Evolutionary conservation across 1,140 invertebrate genomes (phyloP).

Genomic region (Babylonia areolata): DNA sequence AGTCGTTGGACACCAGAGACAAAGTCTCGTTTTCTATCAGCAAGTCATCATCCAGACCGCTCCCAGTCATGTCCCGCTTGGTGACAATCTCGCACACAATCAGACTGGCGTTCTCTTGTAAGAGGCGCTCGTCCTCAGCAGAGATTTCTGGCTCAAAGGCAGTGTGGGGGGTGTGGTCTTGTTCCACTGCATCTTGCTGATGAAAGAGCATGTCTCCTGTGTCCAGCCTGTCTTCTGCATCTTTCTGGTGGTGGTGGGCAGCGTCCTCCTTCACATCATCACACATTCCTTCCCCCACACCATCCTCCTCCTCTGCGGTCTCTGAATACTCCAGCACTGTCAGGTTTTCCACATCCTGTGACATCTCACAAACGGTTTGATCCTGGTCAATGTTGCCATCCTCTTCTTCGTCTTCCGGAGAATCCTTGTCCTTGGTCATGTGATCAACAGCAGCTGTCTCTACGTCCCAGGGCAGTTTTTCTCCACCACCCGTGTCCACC

Average conservation of each 20-base stretch:
- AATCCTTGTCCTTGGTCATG: no score
- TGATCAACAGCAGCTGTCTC: no score
- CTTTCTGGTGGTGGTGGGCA: not conserved
- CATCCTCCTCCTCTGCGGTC: no score
- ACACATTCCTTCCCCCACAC: not conserved
- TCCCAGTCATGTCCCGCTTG: conserved; percentile 59
- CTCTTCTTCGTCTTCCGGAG: no score
- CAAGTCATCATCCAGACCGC: conserved; percentile 75
- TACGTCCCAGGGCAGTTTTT: no score
- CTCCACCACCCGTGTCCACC: no score
- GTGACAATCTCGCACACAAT: conserved; percentile 76
- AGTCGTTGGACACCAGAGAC: conserved; percentile 83
- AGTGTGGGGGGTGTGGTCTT: conserved; percentile 28
- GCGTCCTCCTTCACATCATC: not conserved
- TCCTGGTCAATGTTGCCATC: no score
- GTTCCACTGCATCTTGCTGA: conserved; percentile 5
- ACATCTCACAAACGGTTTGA: no score
- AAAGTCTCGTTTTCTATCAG: conserved; percentile 82
- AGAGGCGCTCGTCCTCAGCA: conserved; percentile 77
- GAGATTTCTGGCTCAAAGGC: conserved; percentile 68
- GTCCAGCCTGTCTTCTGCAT: not conserved
- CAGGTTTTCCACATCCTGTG: no score
- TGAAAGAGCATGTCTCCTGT: no score
- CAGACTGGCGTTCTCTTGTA: conserved; percentile 79
- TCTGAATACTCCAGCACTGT: no score